Evolutionary conservation across 2,113 vertebrate genomes (phyloP), one percentile per base, ranked within the genome.

Genomic region (Hippocampus zosterae): DNA sequence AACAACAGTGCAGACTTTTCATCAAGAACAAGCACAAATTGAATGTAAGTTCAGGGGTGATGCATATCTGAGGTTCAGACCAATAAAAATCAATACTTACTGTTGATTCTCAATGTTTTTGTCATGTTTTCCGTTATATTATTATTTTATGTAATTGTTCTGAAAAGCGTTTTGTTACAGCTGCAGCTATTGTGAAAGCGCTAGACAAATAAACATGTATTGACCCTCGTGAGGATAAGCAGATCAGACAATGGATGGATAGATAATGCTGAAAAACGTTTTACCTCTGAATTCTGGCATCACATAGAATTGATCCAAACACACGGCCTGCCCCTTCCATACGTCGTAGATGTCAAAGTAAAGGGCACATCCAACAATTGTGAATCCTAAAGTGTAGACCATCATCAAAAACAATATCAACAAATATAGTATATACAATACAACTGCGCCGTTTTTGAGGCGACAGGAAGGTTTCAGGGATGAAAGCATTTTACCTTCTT

Each of bases 301-400:
- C 68, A 96, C 92, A 8, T 94, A 96, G n/a, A 96, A 77, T 68
- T 95, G 95, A 70, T 96, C 94, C 90, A 96, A 65, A 73, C 89
- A 92, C n/a, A 94, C 8, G 0, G 84, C 46, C 0, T 79, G 75
- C 0, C 93, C 93, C 42, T 82, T 88, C 91, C 91, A 93, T 13
- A 92, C 92, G 52, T 92, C 92, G 76, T 95, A 96, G 1, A 8
- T 33, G 29, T 21, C 66, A 61, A 0, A 59, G 16, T 37, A 67
- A 15, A 41, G 29, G 25, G 64, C 60, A 18, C 13, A 52, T 15
- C 66, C 66, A 18, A 48, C 25, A 16, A 16, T n/a, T 41, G 21
- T 41, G 42, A 48, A 46, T 27, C 44, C 41, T 65, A 48, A 15
- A 15, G 18, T 48, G 18, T 1, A 48, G 15, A 48, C 9, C 1